A percentile compares a stretch with the other conserved stretches of the same genome.
These are phyloP conservation scores for Athetis lepigone DNA, from an alignment of 2,888 invertebrate species.

Conservation along the genomic window DNA sequence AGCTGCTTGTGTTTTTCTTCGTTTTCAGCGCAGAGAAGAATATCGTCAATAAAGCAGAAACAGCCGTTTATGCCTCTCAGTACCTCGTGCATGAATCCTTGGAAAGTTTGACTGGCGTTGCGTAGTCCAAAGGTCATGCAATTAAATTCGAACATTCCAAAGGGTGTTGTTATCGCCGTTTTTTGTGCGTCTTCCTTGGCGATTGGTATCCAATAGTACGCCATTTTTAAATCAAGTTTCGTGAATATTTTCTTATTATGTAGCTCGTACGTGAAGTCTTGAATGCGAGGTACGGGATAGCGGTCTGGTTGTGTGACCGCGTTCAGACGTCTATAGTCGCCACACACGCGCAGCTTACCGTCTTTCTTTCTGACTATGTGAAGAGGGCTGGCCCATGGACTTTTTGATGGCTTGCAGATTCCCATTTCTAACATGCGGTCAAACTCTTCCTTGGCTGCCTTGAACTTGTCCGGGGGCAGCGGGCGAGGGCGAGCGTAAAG, in stretches of 20 bases:
- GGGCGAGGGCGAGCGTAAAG: conserved; percentile 15
- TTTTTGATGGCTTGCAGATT: conserved; percentile 60
- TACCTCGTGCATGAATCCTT: conserved; percentile 8
- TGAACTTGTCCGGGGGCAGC: conserved; percentile 25
- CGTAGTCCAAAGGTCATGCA: too few species aligned
- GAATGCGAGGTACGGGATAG: conserved; percentile 24
- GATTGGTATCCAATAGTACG: conserved; percentile 15
- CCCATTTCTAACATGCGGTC: too few species aligned
- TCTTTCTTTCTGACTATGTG: conserved; percentile 62
- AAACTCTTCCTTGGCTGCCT: conserved; percentile 46
- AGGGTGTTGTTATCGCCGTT: conserved; percentile 23
- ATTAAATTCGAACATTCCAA: conserved; percentile 20
- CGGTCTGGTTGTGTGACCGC: conserved; percentile 22
- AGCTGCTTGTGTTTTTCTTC: not conserved
- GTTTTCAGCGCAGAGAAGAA: not conserved
- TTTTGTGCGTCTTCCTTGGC: conserved; percentile 16
- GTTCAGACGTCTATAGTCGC: conserved; percentile 15
- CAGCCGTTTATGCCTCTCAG: conserved; percentile 6
- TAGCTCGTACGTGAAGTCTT: conserved; percentile 22
- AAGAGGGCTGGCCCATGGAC: conserved; percentile 63
- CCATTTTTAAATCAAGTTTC: conserved; percentile 23
- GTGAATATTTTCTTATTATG: conserved; percentile 16
- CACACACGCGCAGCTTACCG: conserved; percentile 40
- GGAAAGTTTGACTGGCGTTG: too few species aligned
- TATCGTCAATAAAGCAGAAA: conserved; percentile 1